Evolutionary conservation across 1,140 invertebrate species (phyloP).

Genomic region (Listronotus bonariensis): DNA sequence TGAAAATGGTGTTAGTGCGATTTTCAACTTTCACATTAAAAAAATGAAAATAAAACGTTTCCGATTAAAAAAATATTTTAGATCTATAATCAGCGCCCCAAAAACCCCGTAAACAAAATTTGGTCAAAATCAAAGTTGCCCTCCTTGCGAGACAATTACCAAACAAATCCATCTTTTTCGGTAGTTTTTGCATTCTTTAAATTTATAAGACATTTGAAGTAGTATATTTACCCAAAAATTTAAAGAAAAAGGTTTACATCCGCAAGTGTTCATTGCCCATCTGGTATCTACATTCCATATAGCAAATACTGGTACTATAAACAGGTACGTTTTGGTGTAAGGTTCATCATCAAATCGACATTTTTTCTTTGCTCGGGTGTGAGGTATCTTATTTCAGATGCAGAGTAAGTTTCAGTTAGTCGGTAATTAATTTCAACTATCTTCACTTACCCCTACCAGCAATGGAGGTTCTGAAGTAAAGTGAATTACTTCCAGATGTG

Average conservation of each 20-base stretch:
- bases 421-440: slow-evolving; percentile 58
- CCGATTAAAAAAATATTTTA: too few species aligned
- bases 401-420: slow-evolving; percentile 59
- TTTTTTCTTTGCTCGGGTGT: slow-evolving; percentile 54
- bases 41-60: too few species aligned
- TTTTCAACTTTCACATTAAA: too few species aligned
- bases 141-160: too few species aligned
- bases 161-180: too few species aligned
- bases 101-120: too few species aligned
- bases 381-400: slow-evolving; percentile 54
- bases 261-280: slow-evolving; percentile 57
- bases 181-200: too few species aligned
- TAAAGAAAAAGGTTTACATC: slow-evolving; percentile 62
- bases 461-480: slow-evolving; percentile 48
- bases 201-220: neutral
- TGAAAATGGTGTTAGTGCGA: too few species aligned
- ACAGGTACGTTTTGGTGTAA: slow-evolving; percentile 56
- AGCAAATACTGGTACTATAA: slow-evolving; percentile 60
- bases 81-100: too few species aligned
- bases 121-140: too few species aligned
- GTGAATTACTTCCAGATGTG: slow-evolving; percentile 61
- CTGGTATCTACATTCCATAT: slow-evolving; percentile 57
- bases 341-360: slow-evolving; percentile 62
- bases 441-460: slow-evolving; percentile 53
- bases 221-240: slow-evolving; percentile 42